Conservation (phyloP, 1,140 invertebrate species). For the Neodiprion pinetum region DNA sequence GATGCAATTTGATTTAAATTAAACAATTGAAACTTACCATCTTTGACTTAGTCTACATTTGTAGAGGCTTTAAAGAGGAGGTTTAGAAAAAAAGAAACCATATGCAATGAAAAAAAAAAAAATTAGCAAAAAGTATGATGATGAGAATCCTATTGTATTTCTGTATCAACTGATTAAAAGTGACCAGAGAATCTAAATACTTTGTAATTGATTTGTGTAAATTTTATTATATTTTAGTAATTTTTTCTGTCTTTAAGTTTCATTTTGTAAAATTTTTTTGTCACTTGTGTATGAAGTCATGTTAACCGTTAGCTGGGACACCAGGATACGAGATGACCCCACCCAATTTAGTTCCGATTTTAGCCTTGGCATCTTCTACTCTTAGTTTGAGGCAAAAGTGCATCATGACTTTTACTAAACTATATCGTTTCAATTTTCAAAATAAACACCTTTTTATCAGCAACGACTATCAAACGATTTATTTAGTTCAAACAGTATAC, state of each 20-base stretch:
- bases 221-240: not conserved
- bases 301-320: too few species aligned
- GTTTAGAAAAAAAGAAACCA: not conserved
- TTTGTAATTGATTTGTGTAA: not conserved
- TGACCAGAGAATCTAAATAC: not conserved
- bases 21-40: not conserved
- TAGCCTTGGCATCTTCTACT: too few species aligned
- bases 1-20: not conserved
- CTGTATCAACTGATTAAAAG: not conserved
- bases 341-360: too few species aligned
- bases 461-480: too few species aligned
- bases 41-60: not conserved
- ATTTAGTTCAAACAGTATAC: too few species aligned
- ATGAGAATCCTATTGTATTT: constrained; percentile 8
- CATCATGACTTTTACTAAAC: too few species aligned
- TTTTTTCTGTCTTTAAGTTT: not conserved
- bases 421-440: too few species aligned
- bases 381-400: too few species aligned
- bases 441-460: too few species aligned
- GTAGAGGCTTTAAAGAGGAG: not conserved
- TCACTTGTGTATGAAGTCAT: too few species aligned
- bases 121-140: not conserved
- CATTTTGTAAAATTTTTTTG: too few species aligned
- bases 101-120: not conserved
- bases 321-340: too few species aligned